phyloP scores from a whole-genome alignment of 2,113 vertebrate species.

The Danio rerio region DNA sequence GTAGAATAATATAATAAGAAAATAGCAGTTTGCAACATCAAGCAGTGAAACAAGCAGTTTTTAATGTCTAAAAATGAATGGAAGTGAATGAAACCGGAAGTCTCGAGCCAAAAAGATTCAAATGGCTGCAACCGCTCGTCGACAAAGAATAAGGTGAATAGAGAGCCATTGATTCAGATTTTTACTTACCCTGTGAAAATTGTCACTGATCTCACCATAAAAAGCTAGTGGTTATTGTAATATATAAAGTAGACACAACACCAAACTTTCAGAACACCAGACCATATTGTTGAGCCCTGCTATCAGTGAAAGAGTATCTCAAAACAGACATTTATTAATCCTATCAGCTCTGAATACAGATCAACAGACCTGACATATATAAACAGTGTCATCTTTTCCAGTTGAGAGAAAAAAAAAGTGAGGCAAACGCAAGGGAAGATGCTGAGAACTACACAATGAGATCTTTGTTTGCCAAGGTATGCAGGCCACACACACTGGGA shows the following conservation, averaged over 20 bases:
- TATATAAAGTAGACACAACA: neutral
- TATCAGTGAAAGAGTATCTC: neutral
- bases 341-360: neutral
- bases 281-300: neutral
- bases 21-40: too few relatives aligned
- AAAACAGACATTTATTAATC: neutral
- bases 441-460: slow-evolving; percentile 40
- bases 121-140: too few relatives aligned
- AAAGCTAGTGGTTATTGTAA: neutral
- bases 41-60: too few relatives aligned
- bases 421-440: slow-evolving; percentile 25
- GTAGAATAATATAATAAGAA: too few relatives aligned
- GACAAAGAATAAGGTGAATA: too few relatives aligned
- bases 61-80: too few relatives aligned
- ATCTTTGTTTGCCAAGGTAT: slow-evolving; percentile 46
- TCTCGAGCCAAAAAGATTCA: too few relatives aligned
- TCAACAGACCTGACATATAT: neutral
- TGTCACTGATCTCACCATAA: too few relatives aligned
- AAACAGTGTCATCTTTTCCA: slow-evolving; percentile 7
- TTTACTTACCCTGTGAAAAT: neutral
- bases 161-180: neutral
- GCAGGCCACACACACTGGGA: slow-evolving; percentile 30
- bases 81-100: too few relatives aligned
- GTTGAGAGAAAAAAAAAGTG: neutral
- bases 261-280: neutral